phyloP scores from a whole-genome alignment of 2,113 vertebrate genomes.

The Rafetus swinhoei region DNA sequence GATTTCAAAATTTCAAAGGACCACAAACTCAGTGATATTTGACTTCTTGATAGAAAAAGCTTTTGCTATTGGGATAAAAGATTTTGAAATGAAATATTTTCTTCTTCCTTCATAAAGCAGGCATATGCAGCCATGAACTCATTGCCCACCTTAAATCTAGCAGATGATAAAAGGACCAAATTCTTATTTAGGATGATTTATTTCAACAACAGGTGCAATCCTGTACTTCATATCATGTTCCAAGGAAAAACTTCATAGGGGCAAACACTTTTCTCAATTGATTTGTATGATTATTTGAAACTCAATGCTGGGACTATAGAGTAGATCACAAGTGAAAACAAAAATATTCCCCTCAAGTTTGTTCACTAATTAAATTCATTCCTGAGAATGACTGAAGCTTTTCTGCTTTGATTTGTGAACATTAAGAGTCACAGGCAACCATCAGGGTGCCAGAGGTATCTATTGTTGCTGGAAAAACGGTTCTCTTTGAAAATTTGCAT shows the following conservation, averaged over 20 bases:
- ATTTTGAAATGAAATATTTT: background rate
- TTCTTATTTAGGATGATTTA: background rate
- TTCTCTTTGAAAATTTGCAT: background rate
- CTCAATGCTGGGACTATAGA: background rate
- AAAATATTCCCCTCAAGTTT: background rate
- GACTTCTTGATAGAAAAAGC: background rate
- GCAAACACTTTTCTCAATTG: background rate
- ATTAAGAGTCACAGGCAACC: background rate
- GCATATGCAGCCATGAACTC: background rate
- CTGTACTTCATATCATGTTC: background rate
- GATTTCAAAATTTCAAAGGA: background rate
- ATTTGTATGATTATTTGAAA: background rate
- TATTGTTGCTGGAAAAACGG: background rate
- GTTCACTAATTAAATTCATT: constrained; percentile 35
- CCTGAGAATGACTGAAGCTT: background rate
- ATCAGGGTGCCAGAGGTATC: background rate
- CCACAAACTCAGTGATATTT: background rate
- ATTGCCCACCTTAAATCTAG: background rate
- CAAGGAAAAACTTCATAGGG: background rate
- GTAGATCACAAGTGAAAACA: background rate
- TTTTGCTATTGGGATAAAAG: background rate
- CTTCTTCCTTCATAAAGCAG: background rate
- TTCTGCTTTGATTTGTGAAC: constrained; percentile 2
- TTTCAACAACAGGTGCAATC: background rate
- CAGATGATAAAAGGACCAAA: background rate